Percentiles rank a stretch among this genome's conserved stretches.
phyloP scores from a whole-genome alignment of 2,797 vertebrate genomes.

The Chiroxiphia lanceolata region DNA sequence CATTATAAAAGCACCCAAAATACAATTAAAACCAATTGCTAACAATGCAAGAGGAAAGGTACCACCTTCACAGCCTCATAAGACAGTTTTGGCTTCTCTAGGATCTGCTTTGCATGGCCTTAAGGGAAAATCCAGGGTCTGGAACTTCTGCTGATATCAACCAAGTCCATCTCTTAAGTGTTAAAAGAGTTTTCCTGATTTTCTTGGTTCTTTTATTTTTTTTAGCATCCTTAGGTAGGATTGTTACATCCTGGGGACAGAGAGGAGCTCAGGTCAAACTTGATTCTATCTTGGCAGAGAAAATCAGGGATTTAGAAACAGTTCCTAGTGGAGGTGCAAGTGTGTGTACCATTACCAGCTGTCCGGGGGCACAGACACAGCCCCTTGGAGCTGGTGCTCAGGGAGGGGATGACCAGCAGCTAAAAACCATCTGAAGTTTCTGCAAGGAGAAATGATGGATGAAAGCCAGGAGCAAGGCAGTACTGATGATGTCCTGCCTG shows the following conservation, averaged over 20 bases:
- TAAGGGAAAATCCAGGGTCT: neutral
- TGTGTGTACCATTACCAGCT: neutral
- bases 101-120: neutral
- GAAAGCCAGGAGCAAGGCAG: neutral
- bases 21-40: neutral
- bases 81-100: neutral
- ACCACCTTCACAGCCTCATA: neutral
- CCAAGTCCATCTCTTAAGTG: neutral
- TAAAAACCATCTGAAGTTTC: neutral
- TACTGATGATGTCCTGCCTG: neutral
- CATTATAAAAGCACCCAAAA: neutral
- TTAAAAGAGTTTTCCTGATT: neutral
- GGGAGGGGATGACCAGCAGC: neutral
- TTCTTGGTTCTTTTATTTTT: neutral
- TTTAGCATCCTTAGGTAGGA: neutral
- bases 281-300: neutral
- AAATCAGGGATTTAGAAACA: neutral
- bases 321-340: neutral
- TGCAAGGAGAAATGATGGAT: neutral
- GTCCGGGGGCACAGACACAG: accelerated
- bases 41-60: neutral
- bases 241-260: neutral
- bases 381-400: neutral
- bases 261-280: neutral
- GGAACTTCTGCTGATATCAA: neutral